Conservation (phyloP, 2,113 vertebrate species). For the Antigone vipio region DNA sequence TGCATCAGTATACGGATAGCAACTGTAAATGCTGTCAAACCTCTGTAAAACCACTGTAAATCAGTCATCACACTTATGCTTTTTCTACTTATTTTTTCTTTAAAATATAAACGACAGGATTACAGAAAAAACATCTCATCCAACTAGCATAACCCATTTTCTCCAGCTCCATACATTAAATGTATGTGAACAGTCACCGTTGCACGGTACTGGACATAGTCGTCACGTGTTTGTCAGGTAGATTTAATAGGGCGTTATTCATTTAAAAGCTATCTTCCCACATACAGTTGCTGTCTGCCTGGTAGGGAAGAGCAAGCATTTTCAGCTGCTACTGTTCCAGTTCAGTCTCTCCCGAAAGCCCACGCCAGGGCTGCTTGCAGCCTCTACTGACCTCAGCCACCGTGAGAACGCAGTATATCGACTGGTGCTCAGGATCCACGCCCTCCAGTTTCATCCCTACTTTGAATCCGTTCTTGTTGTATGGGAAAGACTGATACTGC, state of each 20-base stretch:
- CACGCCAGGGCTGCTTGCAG: fast-evolving
- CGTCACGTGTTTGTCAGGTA: background rate
- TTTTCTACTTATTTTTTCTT: background rate
- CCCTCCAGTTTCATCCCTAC: slow-evolving; percentile 97
- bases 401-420: slow-evolving; percentile 91
- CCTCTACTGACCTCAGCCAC: slow-evolving; percentile 85
- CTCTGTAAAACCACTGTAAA: background rate
- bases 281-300: background rate
- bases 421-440: slow-evolving; percentile 91
- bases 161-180: background rate
- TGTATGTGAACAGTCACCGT: background rate
- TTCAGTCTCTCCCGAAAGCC: background rate
- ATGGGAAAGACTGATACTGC: slow-evolving; percentile 93
- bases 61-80: background rate
- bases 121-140: background rate
- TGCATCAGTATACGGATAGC: background rate
- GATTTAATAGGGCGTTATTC: background rate
- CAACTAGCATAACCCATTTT: background rate
- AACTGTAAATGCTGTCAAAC: background rate
- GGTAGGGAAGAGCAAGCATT: background rate
- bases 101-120: background rate
- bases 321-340: background rate
- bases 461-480: slow-evolving; percentile 95
- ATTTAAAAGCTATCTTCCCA: background rate
- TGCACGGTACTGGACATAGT: background rate